Conservation (phyloP, 1,140 invertebrate genomes). For the Liolophura sinensis region DNA sequence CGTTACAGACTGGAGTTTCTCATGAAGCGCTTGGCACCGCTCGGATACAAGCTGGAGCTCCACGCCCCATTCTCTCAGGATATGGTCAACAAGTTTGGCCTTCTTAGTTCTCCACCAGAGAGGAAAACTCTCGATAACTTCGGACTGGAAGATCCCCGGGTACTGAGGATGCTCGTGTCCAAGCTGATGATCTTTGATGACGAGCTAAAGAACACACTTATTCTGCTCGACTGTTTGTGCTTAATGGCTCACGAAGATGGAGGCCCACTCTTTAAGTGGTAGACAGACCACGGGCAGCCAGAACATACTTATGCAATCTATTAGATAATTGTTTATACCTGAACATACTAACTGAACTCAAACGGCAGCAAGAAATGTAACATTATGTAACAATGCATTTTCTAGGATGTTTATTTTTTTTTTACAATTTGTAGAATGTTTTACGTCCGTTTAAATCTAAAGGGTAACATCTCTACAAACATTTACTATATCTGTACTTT, state of each 20-base stretch:
- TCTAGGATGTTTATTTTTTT: too few relatives aligned
- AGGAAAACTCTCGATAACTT: constrained; percentile 14
- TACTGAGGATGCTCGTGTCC: constrained; percentile 24
- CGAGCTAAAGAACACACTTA: constrained; percentile 24
- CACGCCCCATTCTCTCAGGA: constrained; percentile 34
- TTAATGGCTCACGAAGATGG: constrained; percentile 34
- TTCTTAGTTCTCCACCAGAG: constrained; percentile 30
- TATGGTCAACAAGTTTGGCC: constrained; percentile 42
- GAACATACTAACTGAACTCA: too few relatives aligned
- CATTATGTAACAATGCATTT: too few relatives aligned
- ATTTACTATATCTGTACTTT: too few relatives aligned
- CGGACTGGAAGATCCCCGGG: constrained; percentile 25
- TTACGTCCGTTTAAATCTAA: too few relatives aligned
- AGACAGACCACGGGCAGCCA: too few relatives aligned
- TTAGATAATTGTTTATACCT: too few relatives aligned
- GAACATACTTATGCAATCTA: too few relatives aligned
- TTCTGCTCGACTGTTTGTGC: constrained; percentile 38
- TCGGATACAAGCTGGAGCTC: constrained; percentile 28
- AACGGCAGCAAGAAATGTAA: too few relatives aligned
- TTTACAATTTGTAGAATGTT: too few relatives aligned
- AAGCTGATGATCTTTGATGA: constrained; percentile 19
- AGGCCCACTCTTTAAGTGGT: constrained; percentile 38
- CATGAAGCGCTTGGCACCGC: constrained; percentile 15
- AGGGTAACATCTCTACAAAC: too few relatives aligned
- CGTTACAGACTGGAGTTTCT: constrained; percentile 23